Percentiles rank a stretch among this genome's conserved stretches.
Evolutionary conservation across 2,113 vertebrate species (phyloP).

Genomic region (Zosterops lateralis): DNA sequence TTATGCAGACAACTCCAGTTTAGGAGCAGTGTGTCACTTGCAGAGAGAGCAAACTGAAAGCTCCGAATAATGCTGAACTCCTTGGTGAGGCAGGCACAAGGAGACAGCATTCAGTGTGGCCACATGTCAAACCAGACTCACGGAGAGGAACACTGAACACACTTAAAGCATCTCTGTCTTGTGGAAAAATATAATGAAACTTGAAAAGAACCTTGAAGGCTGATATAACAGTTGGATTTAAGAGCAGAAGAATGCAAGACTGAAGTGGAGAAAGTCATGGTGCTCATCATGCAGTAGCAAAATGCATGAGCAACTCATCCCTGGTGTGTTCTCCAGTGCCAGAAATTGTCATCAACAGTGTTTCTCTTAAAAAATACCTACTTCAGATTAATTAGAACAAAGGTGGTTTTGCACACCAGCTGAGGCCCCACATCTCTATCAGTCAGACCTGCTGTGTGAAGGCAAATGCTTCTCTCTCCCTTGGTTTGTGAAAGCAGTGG

Average conservation of each 20-base stretch:
- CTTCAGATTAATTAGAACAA: neutral
- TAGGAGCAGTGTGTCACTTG: neutral
- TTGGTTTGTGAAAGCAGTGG: neutral
- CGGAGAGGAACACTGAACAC: neutral
- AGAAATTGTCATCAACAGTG: neutral
- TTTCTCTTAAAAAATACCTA: neutral
- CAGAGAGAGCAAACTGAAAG: neutral
- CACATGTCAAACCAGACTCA: neutral
- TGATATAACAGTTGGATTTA: neutral
- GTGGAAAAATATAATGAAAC: neutral
- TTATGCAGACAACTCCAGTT: neutral
- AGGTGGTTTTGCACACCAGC: neutral
- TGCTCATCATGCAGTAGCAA: neutral
- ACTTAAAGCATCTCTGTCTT: neutral
- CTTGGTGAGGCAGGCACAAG: neutral
- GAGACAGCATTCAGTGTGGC: neutral
- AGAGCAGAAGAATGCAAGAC: neutral
- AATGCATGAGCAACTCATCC: fast-evolving
- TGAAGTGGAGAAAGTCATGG: neutral
- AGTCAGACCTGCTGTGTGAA: neutral
- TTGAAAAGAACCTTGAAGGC: neutral
- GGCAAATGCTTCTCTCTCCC: neutral
- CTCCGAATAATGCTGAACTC: neutral
- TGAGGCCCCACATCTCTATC: neutral
- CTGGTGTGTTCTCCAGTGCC: neutral